phyloP scores from a whole-genome alignment of 2,113 vertebrate species.

The zebrafish (Danio rerio) region DNA sequence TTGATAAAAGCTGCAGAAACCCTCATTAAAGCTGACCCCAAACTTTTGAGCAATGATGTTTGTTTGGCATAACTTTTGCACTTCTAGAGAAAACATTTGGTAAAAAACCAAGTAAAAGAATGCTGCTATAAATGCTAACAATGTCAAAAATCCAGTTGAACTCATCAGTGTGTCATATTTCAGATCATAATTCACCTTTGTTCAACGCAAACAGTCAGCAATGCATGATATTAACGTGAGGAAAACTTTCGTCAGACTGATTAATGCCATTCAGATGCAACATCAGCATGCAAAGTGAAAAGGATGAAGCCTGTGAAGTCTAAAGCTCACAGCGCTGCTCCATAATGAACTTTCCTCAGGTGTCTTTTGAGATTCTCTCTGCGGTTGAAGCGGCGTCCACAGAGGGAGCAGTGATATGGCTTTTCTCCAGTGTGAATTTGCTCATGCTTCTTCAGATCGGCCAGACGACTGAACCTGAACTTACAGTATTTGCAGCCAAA shows the following conservation, averaged over 20 bases:
- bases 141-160: background rate
- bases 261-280: background rate
- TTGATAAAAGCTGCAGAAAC: too few relatives aligned
- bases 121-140: background rate
- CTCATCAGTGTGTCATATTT: background rate
- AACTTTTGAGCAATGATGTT: background rate
- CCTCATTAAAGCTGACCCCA: too few relatives aligned
- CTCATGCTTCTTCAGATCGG: slow-evolving; percentile 69
- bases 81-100: background rate
- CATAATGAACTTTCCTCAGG: slow-evolving; percentile 48
- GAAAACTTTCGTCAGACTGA: background rate
- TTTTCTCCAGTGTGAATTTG: slow-evolving; percentile 69
- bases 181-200: background rate
- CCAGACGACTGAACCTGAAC: slow-evolving; percentile 65
- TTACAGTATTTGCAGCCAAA: slow-evolving; percentile 65
- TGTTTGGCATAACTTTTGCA: background rate
- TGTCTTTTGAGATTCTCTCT: slow-evolving; percentile 54
- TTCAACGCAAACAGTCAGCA: background rate
- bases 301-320: background rate
- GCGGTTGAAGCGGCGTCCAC: slow-evolving; percentile 54
- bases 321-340: background rate
- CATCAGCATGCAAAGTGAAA: background rate
- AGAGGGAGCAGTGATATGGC: slow-evolving; percentile 64
- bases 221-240: background rate
- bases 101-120: background rate